These are phyloP conservation scores for Ianthella basta DNA, from an alignment of 37 sponge, comb jelly and placozoan genomes.

Conservation along the genomic window DNA sequence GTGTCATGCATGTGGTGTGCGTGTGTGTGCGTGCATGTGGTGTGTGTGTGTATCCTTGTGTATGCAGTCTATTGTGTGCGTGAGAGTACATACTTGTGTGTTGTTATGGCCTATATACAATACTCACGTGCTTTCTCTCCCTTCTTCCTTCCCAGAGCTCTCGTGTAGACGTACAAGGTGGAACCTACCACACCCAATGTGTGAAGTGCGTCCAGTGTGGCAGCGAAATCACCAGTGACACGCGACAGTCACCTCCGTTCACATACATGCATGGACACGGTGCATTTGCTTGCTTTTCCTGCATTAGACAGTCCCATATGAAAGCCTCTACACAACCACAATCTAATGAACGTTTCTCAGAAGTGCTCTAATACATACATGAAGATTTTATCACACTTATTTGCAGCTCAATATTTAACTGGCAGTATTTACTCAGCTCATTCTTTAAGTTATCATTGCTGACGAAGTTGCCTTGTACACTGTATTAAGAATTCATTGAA, in stretches of 20 bases:
- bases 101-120: not conserved
- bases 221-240: not conserved
- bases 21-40: conserved; percentile 14
- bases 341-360: not conserved
- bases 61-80: not conserved
- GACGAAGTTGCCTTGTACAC: too few relatives aligned
- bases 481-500: too few relatives aligned
- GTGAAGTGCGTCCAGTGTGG: conserved; percentile 6
- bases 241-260: not conserved
- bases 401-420: not conserved
- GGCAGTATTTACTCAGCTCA: not conserved
- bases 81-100: not conserved
- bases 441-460: too few relatives aligned
- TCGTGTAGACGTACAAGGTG: not conserved
- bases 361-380: not conserved
- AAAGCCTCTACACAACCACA: not conserved
- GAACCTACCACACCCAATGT: not conserved
- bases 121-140: not conserved
- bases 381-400: not conserved
- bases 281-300: not conserved
- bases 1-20: too few relatives aligned
- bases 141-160: not conserved
- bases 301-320: not conserved
- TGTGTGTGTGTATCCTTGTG: conserved; percentile 10
- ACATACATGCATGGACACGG: not conserved